Evolutionary conservation across 2,888 invertebrate species (phyloP).

Genomic region (Trimorus sp.): DNA sequence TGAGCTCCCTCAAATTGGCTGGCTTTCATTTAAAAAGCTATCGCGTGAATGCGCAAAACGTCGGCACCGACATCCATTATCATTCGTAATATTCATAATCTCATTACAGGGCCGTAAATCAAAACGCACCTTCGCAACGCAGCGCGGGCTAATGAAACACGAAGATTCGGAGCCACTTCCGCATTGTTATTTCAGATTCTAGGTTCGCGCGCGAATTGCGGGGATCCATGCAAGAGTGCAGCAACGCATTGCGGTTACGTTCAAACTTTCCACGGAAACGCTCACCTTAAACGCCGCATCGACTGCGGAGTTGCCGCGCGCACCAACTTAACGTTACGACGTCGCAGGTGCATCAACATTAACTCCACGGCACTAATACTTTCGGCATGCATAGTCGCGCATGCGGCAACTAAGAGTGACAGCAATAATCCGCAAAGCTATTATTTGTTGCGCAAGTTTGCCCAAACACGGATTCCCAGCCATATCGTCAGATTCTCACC

Average conservation of each 20-base stretch:
- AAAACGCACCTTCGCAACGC: conserved; percentile 54
- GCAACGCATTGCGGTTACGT: conserved; percentile 58
- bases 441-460: conserved; percentile 47
- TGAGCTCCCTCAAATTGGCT: conserved; percentile 16
- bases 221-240: conserved; percentile 40
- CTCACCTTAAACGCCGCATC: conserved; percentile 39
- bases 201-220: conserved; percentile 44
- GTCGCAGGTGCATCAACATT: conserved; percentile 63
- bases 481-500: too few species aligned
- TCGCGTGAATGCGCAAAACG: conserved; percentile 47
- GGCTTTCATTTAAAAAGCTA: conserved; percentile 39
- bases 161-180: conserved; percentile 54
- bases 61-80: conserved; percentile 49
- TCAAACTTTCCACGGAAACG: conserved; percentile 47
- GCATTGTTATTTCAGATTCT: conserved; percentile 63
- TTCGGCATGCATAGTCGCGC: conserved; percentile 37
- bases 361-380: conserved; percentile 50
- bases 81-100: conserved; percentile 64
- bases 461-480: too few species aligned
- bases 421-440: conserved; percentile 48
- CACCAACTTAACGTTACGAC: conserved; percentile 56
- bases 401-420: conserved; percentile 50
- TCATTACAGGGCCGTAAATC: conserved; percentile 60
- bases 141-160: conserved; percentile 58
- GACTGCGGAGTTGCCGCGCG: conserved; percentile 17